These are phyloP conservation scores for Oryctolagus cuniculus DNA, from an alignment of 2,113 vertebrate species.

Conservation along the genomic window DNA sequence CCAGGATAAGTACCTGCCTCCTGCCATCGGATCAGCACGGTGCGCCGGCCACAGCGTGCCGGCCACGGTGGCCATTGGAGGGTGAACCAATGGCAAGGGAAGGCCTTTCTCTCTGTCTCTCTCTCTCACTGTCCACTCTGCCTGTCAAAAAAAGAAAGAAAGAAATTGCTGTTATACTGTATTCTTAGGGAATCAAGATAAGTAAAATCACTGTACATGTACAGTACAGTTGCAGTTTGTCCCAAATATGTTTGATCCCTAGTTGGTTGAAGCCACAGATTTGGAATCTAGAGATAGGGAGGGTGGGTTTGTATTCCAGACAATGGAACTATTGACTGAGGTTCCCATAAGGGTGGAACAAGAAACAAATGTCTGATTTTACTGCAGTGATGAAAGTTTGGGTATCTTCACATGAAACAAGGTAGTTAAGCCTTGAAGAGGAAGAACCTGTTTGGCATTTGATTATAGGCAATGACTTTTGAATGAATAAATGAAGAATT, in stretches of 20 bases:
- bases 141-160: no score
- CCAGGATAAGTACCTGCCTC: no score
- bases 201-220: background rate
- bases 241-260: background rate
- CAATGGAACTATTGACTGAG: background rate
- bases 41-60: no score
- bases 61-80: no score
- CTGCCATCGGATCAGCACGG: no score
- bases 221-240: background rate
- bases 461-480: background rate
- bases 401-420: background rate
- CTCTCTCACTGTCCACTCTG: no score
- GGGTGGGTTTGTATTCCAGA: background rate
- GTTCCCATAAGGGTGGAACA: background rate
- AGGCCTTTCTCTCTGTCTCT: no score
- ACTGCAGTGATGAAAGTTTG: background rate
- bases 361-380: slow-evolving; percentile 33
- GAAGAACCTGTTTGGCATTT: background rate
- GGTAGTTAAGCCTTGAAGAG: background rate
- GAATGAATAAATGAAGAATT: slow-evolving; percentile 30
- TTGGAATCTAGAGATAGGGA: background rate
- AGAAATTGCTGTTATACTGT: background rate
- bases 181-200: background rate
- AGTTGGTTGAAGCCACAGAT: background rate
- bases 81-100: no score